These are phyloP conservation scores for Eupithecia vulgata DNA, from an alignment of 2,888 invertebrate genomes.

Conservation along the genomic window DNA sequence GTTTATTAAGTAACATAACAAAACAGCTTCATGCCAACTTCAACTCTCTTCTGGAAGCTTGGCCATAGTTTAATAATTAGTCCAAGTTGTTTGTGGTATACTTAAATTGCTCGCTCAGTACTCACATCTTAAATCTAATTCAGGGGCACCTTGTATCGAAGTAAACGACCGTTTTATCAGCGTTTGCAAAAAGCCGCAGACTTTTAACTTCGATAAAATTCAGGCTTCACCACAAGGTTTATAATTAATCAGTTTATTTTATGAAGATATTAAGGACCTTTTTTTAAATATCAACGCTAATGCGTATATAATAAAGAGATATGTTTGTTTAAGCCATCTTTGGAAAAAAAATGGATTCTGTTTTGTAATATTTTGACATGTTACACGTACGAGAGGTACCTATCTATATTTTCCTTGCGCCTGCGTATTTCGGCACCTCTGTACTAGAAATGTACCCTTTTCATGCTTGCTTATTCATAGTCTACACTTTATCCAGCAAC, in stretches of 20 bases:
- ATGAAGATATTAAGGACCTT: neutral
- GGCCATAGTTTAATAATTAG: neutral
- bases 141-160: neutral
- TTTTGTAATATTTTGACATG: neutral
- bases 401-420: neutral
- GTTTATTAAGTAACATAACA: neutral
- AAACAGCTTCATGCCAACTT: neutral
- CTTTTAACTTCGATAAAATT: conserved; percentile 7
- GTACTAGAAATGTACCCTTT: neutral
- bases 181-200: conserved; percentile 10
- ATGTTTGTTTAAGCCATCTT: neutral
- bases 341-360: neutral
- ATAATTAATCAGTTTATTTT: conserved; percentile 7
- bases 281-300: neutral
- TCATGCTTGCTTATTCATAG: neutral
- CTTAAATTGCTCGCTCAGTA: neutral
- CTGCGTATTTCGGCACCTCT: neutral
- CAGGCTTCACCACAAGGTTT: neutral
- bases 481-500: neutral
- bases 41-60: neutral
- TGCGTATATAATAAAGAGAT: neutral
- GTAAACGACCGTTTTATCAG: conserved; percentile 10
- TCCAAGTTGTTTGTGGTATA: neutral
- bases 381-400: neutral
- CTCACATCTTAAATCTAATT: neutral